Evolutionary conservation across 2,797 vertebrate species (phyloP).

Genomic region (Bradypodion pumilum): DNA sequence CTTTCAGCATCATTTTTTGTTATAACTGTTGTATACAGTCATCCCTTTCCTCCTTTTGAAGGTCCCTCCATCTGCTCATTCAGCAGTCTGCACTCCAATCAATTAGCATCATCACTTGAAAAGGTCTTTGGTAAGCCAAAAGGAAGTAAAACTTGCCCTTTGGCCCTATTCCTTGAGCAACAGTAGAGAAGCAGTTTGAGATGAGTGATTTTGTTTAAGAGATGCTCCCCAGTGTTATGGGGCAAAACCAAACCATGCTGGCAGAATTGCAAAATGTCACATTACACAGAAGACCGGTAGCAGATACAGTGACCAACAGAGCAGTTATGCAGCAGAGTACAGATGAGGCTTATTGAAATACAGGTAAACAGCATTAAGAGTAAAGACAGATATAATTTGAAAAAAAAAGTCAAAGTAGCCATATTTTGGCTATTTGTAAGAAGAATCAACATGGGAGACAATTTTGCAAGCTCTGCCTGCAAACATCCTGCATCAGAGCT

Average conservation of each 20-base stretch:
- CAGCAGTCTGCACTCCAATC: not conserved
- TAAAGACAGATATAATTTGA: not conserved
- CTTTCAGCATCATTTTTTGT: too few species aligned
- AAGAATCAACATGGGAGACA: not conserved
- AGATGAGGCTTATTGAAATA: not conserved
- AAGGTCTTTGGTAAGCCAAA: not conserved
- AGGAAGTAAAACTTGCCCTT: not conserved
- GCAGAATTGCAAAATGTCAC: not conserved
- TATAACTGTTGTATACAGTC: not conserved
- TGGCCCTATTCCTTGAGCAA: not conserved
- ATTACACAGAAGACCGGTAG: not conserved
- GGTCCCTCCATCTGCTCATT: not conserved
- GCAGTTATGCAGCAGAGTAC: too few species aligned
- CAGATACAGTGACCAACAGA: too few species aligned
- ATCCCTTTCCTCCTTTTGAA: not conserved
- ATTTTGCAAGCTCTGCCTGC: not conserved
- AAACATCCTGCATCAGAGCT: too few species aligned
- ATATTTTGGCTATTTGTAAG: not conserved
- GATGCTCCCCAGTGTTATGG: not conserved
- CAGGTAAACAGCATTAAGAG: not conserved
- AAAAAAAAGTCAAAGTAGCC: not conserved
- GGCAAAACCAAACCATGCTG: not conserved
- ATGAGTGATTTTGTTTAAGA: not conserved
- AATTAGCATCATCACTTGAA: not conserved
- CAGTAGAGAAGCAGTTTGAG: not conserved